These are phyloP conservation scores for Phengaris arion DNA, from an alignment of 2,888 invertebrate genomes.

Conservation along the genomic window DNA sequence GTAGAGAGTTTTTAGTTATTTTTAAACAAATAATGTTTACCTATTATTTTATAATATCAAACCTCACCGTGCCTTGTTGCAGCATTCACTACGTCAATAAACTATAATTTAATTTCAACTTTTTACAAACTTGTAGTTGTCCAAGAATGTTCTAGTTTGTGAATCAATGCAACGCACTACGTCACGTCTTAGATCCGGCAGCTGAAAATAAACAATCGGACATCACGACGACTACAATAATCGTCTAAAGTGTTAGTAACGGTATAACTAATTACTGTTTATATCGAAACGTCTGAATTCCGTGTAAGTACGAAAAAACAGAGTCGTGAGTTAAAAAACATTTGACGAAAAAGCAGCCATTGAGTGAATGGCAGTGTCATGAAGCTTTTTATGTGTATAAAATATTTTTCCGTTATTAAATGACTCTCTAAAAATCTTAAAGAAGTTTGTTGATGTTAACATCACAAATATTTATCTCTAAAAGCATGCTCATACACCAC, in stretches of 20 bases:
- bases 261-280: slow-evolving; percentile 72
- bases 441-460: no score
- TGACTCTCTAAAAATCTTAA: background rate
- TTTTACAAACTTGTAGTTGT: slow-evolving; percentile 37
- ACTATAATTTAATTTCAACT: slow-evolving; percentile 3
- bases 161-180: slow-evolving; percentile 2
- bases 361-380: slow-evolving; percentile 15
- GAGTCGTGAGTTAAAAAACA: slow-evolving; percentile 64
- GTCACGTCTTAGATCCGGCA: slow-evolving; percentile 28
- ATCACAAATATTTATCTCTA: no score
- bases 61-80: background rate
- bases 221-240: slow-evolving; percentile 61
- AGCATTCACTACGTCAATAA: background rate
- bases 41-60: no score
- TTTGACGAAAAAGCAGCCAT: slow-evolving; percentile 41
- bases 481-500: no score
- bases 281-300: slow-evolving; percentile 64
- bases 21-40: background rate
- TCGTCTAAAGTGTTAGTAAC: slow-evolving; percentile 55
- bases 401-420: slow-evolving; percentile 23
- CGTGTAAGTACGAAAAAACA: slow-evolving; percentile 64
- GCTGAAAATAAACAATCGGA: slow-evolving; percentile 57
- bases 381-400: slow-evolving; percentile 20
- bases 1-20: background rate
- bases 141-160: slow-evolving; percentile 31